A percentile compares a stretch with the other conserved stretches of the same genome.
Conservation (phyloP, 2,797 vertebrate species). For the Crax fasciolata region DNA sequence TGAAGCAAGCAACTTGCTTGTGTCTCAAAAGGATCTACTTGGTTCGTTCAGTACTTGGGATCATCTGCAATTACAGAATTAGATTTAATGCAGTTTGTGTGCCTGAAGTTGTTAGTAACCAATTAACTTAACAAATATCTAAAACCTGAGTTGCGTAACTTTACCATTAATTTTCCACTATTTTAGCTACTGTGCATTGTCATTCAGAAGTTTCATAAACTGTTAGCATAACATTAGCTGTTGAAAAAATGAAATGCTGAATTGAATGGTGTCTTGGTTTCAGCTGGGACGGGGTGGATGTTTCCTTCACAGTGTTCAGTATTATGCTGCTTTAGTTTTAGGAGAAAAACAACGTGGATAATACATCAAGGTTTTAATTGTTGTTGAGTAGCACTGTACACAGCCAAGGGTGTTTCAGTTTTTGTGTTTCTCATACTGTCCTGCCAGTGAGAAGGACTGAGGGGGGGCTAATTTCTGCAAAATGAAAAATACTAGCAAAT, state of each 20-base stretch:
- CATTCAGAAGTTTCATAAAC: not conserved
- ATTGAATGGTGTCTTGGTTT: not conserved
- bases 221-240: not conserved
- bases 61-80: not conserved
- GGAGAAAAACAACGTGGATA: too few species aligned
- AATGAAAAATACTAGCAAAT: conserved; percentile 16
- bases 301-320: too few species aligned
- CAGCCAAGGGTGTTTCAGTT: too few species aligned
- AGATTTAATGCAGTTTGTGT: not conserved
- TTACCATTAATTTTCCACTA: not conserved
- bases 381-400: too few species aligned
- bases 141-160: not conserved
- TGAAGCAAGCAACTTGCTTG: not conserved
- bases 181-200: not conserved
- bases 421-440: too few species aligned
- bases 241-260: not conserved
- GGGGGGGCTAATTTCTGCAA: not conserved
- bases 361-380: too few species aligned
- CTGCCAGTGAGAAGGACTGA: too few species aligned
- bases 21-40: not conserved
- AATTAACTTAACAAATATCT: not conserved
- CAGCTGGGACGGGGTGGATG: too few species aligned
- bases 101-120: not conserved
- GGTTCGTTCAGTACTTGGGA: not conserved
- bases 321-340: too few species aligned